Conservation (phyloP, 2,888 invertebrate genomes). For the Cylloceria caligata region DNA sequence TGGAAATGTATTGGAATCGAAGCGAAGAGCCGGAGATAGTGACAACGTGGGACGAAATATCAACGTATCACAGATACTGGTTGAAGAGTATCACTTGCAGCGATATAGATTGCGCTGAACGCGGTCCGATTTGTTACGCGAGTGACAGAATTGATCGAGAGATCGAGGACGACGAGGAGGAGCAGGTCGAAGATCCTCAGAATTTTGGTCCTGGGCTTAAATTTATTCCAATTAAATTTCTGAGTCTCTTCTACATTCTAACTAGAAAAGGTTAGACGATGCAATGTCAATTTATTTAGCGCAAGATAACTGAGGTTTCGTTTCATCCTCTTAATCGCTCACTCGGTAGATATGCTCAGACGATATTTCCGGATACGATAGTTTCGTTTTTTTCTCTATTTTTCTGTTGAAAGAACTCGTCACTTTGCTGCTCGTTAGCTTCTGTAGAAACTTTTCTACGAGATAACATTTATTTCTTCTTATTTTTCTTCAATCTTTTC, state of each 20-base stretch:
- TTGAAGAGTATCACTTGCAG: constrained; percentile 88
- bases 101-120: constrained; percentile 87
- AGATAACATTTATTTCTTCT: constrained; percentile 19
- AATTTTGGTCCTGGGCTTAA: constrained; percentile 86
- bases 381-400: constrained; percentile 1
- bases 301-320: no score
- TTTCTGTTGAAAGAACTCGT: background rate
- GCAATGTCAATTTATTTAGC: no score
- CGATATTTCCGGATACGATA: constrained; percentile 2
- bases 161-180: constrained; percentile 65
- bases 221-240: constrained; percentile 87
- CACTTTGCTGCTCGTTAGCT: background rate
- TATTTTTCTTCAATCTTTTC: constrained; percentile 8
- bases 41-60: constrained; percentile 81
- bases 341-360: background rate
- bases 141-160: constrained; percentile 73
- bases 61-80: constrained; percentile 79
- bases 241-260: constrained; percentile 88
- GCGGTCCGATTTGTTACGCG: constrained; percentile 87
- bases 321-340: background rate
- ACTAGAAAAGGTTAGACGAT: constrained; percentile 87
- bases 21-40: constrained; percentile 72
- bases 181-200: constrained; percentile 59
- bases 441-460: background rate
- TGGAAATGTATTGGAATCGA: constrained; percentile 78